Evolutionary conservation across 2,888 invertebrate species (phyloP).

Genomic region (Octonoba sinensis): DNA sequence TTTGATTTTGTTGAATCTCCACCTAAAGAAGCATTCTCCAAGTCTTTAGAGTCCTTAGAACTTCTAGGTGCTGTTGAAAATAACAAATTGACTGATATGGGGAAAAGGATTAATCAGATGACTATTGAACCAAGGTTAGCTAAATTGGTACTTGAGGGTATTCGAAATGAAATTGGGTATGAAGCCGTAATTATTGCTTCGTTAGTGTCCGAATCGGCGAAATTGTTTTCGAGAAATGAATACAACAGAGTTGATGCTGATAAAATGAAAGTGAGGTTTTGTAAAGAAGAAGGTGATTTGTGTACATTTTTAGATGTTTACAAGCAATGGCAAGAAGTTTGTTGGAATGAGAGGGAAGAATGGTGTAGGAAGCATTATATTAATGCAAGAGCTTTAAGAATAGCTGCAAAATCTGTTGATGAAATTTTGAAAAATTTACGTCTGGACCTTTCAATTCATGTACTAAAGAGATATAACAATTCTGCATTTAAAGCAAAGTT

Average conservation of each 20-base stretch:
- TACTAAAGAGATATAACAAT: slow-evolving; percentile 32
- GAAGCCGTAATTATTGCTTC: slow-evolving; percentile 69
- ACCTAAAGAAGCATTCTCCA: slow-evolving; percentile 66
- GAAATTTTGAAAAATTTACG: slow-evolving; percentile 50
- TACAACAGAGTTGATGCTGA: slow-evolving; percentile 68
- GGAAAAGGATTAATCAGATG: slow-evolving; percentile 69
- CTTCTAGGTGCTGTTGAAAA: slow-evolving; percentile 68
- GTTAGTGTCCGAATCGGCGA: slow-evolving; percentile 67
- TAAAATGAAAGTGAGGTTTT: slow-evolving; percentile 68
- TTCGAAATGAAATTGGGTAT: slow-evolving; percentile 42
- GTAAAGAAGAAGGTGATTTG: slow-evolving; percentile 68
- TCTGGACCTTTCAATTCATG: slow-evolving; percentile 21
- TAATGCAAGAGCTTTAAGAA: slow-evolving; percentile 69
- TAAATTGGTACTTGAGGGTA: slow-evolving; percentile 64
- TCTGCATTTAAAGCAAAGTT: slow-evolving; percentile 27
- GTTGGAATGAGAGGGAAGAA: slow-evolving; percentile 66
- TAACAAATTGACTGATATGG: slow-evolving; percentile 68
- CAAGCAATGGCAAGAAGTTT: slow-evolving; percentile 66
- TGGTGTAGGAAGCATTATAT: slow-evolving; percentile 70
- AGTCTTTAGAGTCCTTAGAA: slow-evolving; percentile 68
- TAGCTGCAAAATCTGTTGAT: slow-evolving; percentile 58
- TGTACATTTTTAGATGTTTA: slow-evolving; percentile 67
- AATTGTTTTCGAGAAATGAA: slow-evolving; percentile 68
- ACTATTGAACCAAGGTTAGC: slow-evolving; percentile 70
- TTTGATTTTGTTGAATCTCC: slow-evolving; percentile 70